Evolutionary conservation across 2,888 invertebrate genomes (phyloP).

Genomic region (Drosophila falleni): DNA sequence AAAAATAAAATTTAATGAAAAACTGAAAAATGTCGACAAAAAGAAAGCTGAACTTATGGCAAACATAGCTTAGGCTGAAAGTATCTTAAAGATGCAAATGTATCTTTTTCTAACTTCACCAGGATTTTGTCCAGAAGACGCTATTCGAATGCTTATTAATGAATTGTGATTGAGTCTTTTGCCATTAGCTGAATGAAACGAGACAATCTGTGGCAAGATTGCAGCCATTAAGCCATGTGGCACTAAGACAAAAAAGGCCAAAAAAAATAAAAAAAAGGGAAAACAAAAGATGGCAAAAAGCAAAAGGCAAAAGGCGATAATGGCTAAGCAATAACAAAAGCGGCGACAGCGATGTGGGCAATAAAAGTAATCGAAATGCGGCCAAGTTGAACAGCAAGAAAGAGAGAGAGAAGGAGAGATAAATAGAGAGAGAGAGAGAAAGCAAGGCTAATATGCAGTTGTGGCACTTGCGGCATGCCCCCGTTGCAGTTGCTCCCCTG

Average conservation of each 20-base stretch:
- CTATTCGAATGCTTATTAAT: not conserved
- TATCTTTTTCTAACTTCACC: not conserved
- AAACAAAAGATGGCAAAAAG: slow-evolving; percentile 6
- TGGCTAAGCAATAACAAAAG: slow-evolving; percentile 76
- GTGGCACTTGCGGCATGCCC: slow-evolving; percentile 28
- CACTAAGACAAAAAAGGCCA: slow-evolving; percentile 5
- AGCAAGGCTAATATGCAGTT: slow-evolving; percentile 59
- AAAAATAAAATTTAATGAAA: too few relatives aligned
- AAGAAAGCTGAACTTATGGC: too few relatives aligned
- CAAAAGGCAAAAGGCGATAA: slow-evolving; percentile 20
- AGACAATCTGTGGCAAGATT: slow-evolving; percentile 28
- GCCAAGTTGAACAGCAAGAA: slow-evolving; percentile 26
- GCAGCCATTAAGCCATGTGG: slow-evolving; percentile 24
- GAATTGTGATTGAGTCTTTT: slow-evolving; percentile 18
- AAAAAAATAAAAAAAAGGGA: slow-evolving; percentile 2
- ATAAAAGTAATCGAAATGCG: slow-evolving; percentile 62
- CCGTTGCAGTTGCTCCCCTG: slow-evolving; percentile 47
- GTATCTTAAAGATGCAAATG: not conserved
- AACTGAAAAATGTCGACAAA: too few relatives aligned
- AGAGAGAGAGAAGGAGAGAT: not conserved
- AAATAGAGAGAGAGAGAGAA: not conserved
- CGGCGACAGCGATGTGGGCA: slow-evolving; percentile 38
- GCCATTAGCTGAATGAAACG: slow-evolving; percentile 37
- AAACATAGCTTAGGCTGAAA: too few relatives aligned
- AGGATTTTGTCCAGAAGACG: not conserved